These are phyloP conservation scores for Agelaius phoeniceus DNA, from an alignment of 2,113 vertebrate genomes.

Conservation along the genomic window DNA sequence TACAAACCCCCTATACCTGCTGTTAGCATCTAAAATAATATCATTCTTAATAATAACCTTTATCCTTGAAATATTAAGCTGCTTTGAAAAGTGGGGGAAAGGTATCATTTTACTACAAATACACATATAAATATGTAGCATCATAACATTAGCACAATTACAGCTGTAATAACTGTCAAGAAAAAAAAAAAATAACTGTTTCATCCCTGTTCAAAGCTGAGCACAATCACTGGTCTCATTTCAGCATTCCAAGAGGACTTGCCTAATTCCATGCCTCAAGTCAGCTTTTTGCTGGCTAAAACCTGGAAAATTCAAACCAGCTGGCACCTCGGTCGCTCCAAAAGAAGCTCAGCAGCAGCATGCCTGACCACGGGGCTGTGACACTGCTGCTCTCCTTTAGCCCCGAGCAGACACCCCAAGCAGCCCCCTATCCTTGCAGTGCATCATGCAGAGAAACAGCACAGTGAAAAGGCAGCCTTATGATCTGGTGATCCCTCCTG, in stretches of 20 bases:
- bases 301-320: not conserved
- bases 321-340: not conserved
- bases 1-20: not conserved
- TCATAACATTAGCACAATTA: not conserved
- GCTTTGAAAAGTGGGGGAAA: not conserved
- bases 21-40: not conserved
- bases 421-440: not conserved
- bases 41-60: not conserved
- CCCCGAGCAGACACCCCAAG: not conserved
- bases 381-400: not conserved
- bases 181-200: not conserved
- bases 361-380: not conserved
- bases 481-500: not conserved
- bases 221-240: not conserved
- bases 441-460: not conserved
- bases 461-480: fast-evolving
- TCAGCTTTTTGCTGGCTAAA: not conserved
- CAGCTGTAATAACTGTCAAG: not conserved
- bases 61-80: not conserved
- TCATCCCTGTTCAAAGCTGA: not conserved
- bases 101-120: not conserved
- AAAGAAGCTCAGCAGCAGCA: not conserved
- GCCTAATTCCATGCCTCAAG: not conserved
- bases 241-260: not conserved
- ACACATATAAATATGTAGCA: not conserved